Percentiles rank a stretch among this genome's conserved stretches.
Conservation (phyloP, 2,888 invertebrate genomes). For the Stictocephala bisonia region DNA sequence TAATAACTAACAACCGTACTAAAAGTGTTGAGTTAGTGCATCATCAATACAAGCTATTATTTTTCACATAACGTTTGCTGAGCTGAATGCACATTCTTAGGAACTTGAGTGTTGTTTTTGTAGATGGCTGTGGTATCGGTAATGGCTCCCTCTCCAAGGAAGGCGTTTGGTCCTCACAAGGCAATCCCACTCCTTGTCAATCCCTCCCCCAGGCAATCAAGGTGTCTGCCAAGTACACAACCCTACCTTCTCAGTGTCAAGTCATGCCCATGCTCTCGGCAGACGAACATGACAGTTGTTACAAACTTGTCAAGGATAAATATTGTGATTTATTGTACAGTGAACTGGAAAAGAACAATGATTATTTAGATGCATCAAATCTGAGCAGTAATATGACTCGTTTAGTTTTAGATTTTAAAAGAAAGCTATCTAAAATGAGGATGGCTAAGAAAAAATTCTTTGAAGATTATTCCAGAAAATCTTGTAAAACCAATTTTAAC, state of each 20-base stretch:
- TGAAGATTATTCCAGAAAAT: background rate
- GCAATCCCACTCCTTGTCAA: background rate
- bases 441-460: slow-evolving; percentile 4
- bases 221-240: background rate
- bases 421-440: background rate
- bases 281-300: background rate
- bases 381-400: background rate
- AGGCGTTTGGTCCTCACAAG: background rate
- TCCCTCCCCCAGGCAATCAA: slow-evolving; percentile 14
- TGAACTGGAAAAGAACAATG: background rate
- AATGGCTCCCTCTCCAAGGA: background rate
- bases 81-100: slow-evolving; percentile 19
- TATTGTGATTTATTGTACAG: background rate
- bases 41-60: background rate
- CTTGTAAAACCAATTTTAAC: no score
- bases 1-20: no score
- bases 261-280: background rate
- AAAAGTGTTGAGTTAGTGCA: no score
- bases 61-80: no score
- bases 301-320: background rate
- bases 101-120: slow-evolving; percentile 31
- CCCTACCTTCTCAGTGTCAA: background rate
- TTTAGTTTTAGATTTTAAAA: background rate
- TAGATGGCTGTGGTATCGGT: slow-evolving; percentile 34
- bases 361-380: no score